A percentile compares a stretch with the other conserved stretches of the same genome.
phyloP scores from a whole-genome alignment of 2,888 invertebrate genomes.

The Agrotis ipsilon region DNA sequence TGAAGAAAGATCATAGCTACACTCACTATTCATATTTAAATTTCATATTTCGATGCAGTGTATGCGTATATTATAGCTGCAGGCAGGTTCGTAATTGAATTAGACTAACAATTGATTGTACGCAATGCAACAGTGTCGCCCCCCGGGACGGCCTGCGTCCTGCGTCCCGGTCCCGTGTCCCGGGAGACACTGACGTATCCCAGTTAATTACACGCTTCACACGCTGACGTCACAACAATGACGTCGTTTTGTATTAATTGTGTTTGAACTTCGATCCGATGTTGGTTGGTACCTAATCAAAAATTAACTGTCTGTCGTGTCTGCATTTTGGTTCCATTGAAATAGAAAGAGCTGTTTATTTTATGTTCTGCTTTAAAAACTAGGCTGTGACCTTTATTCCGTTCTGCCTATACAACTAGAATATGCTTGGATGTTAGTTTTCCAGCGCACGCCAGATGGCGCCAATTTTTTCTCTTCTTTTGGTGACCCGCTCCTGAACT shows the following conservation, averaged over 20 bases:
- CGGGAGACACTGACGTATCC: slow-evolving; percentile 53
- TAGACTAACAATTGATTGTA: slow-evolving; percentile 63
- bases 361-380: slow-evolving; percentile 22
- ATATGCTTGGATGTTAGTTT: slow-evolving; percentile 8
- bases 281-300: slow-evolving; percentile 41
- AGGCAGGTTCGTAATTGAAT: slow-evolving; percentile 58
- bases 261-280: slow-evolving; percentile 50
- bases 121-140: slow-evolving; percentile 61
- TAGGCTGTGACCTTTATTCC: slow-evolving; percentile 50
- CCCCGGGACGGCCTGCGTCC: slow-evolving; percentile 40
- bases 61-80: slow-evolving; percentile 12
- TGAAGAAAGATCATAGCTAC: neutral
- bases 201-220: slow-evolving; percentile 72
- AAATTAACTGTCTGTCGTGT: slow-evolving; percentile 26
- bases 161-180: slow-evolving; percentile 33
- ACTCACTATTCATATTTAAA: neutral
- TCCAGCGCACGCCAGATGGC: slow-evolving; percentile 50
- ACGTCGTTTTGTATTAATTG: slow-evolving; percentile 64
- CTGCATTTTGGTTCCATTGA: slow-evolving; percentile 20
- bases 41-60: slow-evolving; percentile 19
- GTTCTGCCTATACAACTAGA: neutral
- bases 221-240: slow-evolving; percentile 67
- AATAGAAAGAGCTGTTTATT: slow-evolving; percentile 30
- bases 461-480: neutral
- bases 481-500: slow-evolving; percentile 34